Evolutionary conservation across 2,797 vertebrate genomes (phyloP).

Genomic region (Sebastes minor): DNA sequence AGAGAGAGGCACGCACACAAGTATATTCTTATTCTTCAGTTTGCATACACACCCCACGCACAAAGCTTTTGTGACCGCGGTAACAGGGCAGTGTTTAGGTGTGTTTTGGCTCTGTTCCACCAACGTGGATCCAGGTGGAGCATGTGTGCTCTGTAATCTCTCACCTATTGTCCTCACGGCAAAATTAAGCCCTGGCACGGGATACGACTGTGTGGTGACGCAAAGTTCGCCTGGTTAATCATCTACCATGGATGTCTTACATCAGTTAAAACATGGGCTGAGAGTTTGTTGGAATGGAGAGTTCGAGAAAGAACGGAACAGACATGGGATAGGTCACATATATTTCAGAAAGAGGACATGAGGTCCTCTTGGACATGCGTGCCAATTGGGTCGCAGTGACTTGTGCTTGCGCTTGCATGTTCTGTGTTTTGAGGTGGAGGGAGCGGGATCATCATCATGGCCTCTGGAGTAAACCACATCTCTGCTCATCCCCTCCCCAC

Average conservation of each 20-base stretch:
- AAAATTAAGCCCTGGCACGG: constrained; percentile 32
- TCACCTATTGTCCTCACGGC: constrained; percentile 43
- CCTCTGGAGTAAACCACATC: constrained; percentile 33
- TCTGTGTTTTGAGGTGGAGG: constrained; percentile 42
- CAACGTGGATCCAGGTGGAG: constrained; percentile 51
- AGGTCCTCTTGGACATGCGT: constrained; percentile 34
- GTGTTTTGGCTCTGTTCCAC: constrained; percentile 54
- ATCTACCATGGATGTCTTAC: constrained; percentile 43
- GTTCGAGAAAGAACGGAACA: neutral
- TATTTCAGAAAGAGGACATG: constrained; percentile 1
- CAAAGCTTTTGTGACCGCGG: constrained; percentile 42
- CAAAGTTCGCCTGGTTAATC: constrained; percentile 51
- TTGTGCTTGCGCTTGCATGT: constrained; percentile 40
- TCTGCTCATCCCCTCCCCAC: constrained; percentile 22
- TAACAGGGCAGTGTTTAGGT: constrained; percentile 50
- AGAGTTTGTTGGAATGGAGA: constrained; percentile 8
- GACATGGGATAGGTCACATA: neutral
- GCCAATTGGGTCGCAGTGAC: constrained; percentile 26
- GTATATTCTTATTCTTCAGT: constrained; percentile 7
- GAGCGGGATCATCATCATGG: constrained; percentile 20
- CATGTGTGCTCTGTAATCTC: constrained; percentile 53
- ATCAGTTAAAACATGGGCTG: constrained; percentile 11
- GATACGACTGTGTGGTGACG: constrained; percentile 26
- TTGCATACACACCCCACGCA: constrained; percentile 44
- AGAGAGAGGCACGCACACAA: neutral